Evolutionary conservation across 2,113 vertebrate genomes (phyloP), one percentile per base, ranked within the genome.

Genomic region (Shinisaurus crocodilurus): DNA sequence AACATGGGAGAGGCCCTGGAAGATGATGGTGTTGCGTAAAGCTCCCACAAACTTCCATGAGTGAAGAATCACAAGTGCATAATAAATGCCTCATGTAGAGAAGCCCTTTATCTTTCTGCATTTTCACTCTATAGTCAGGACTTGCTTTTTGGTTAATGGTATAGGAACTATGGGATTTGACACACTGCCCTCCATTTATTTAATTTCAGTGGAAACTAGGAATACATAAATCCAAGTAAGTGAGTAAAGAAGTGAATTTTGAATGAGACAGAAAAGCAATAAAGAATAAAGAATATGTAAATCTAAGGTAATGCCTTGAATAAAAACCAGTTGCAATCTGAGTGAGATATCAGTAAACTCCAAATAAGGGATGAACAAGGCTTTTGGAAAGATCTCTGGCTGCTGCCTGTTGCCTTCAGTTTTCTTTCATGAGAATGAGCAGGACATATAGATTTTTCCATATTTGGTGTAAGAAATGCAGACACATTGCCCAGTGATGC

Each of bases 371-470:
- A 43, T 69, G 32, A 70, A 27, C 13, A 85, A 34, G 25, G 12
- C 3, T 81, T 88, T 48, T 67, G 18, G 9, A 86, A 70, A 40
- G 5, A 45, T 86, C 10, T 57, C 40, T 57, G 48, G 81, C 15
- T 79, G 37, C 40, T 69, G 37, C 63, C 37, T 50, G 88, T 79
- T 79, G 48, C 16, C 48, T 27, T 40, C 9, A 45, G 29, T 69
- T 84, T 82, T 74, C 81, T 79, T 77, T 90, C 85, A 29, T 43
- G 80, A 70, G 83, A 37, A 40, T 82, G 48, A 82, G 65, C 34
- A 57, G 82, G 6, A 40, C 16, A 67, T 9, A 54, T 10, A 84
- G n/a, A 16, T 16, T 69, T 90, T 27, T 79, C n/a, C 34, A 76
- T 74, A 20, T 32, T 76, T 40, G 69, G 29, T 75, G 8, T 34